These are phyloP conservation scores for Ceratotherium simum DNA, from an alignment of 2,113 vertebrate species.

Conservation along the genomic window DNA sequence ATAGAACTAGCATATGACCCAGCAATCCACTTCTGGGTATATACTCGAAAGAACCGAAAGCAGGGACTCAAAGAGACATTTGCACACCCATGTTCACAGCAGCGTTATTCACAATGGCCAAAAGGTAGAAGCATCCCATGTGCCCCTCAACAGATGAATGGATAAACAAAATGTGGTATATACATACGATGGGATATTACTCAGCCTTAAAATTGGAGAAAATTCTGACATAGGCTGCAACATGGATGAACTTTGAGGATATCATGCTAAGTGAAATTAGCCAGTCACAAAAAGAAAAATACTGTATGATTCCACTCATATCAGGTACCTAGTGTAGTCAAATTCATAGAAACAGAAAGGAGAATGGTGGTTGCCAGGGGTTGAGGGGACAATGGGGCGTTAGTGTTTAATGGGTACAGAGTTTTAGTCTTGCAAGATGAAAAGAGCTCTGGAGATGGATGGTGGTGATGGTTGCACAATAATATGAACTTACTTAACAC, in stretches of 20 bases:
- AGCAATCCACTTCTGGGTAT: neutral
- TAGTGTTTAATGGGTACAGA: neutral
- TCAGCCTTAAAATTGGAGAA: neutral
- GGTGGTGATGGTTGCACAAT: neutral
- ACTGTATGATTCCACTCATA: neutral
- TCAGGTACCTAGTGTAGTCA: neutral
- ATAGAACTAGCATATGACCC: neutral
- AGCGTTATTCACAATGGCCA: neutral
- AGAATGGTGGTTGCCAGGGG: neutral
- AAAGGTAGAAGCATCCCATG: neutral
- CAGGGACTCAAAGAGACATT: neutral
- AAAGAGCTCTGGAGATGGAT: neutral
- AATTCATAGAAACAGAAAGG: neutral
- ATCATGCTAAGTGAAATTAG: neutral
- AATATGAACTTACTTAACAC: accelerated
- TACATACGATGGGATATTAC: neutral
- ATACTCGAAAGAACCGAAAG: neutral
- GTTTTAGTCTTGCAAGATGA: neutral
- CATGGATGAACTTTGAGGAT: neutral
- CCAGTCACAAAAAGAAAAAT: neutral
- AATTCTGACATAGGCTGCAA: neutral
- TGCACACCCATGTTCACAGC: too few species aligned
- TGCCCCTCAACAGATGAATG: neutral
- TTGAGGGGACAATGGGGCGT: accelerated
- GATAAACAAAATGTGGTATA: accelerated